phyloP scores from a whole-genome alignment of 2,888 invertebrate species.

The Agrilus mali region DNA sequence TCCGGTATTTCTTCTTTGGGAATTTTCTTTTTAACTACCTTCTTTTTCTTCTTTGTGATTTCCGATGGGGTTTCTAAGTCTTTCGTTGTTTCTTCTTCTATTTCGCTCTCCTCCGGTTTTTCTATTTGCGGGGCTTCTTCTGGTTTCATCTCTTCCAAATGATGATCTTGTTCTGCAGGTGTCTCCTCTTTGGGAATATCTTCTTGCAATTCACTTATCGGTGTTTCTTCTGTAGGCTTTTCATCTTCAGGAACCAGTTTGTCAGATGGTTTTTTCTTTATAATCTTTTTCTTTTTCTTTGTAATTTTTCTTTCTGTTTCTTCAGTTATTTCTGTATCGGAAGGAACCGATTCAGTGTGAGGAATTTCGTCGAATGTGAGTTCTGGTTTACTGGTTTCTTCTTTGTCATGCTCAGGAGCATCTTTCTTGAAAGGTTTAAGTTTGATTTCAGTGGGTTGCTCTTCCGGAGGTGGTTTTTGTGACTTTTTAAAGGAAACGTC shows the following conservation, averaged over 20 bases:
- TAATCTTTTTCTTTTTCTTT: neutral
- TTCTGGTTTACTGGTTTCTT: slow-evolving; percentile 7
- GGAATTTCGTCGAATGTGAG: too few species aligned
- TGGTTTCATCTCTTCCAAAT: neutral
- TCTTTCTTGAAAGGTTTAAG: slow-evolving; percentile 11
- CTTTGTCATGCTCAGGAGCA: slow-evolving; percentile 8
- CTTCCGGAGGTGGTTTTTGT: slow-evolving; percentile 17
- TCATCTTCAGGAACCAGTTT: slow-evolving; percentile 16
- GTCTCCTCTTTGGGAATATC: slow-evolving; percentile 6
- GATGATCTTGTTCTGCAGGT: slow-evolving; percentile 10
- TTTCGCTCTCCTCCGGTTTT: slow-evolving; percentile 8
- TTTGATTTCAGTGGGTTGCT: slow-evolving; percentile 19
- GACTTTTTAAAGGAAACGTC: slow-evolving; percentile 25
- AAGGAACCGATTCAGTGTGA: neutral
- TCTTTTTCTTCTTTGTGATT: neutral
- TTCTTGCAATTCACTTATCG: slow-evolving; percentile 10
- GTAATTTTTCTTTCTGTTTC: neutral
- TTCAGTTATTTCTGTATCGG: neutral
- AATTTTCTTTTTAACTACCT: slow-evolving; percentile 3
- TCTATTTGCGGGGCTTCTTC: slow-evolving; percentile 10
- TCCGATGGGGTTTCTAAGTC: slow-evolving; percentile 2
- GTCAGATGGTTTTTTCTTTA: neutral
- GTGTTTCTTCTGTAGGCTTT: slow-evolving; percentile 11
- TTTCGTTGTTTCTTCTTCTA: slow-evolving; percentile 5
- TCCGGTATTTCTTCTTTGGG: slow-evolving; percentile 7